Evolutionary conservation across 1,140 invertebrate species (phyloP).

Genomic region (Heliothis virescens): DNA sequence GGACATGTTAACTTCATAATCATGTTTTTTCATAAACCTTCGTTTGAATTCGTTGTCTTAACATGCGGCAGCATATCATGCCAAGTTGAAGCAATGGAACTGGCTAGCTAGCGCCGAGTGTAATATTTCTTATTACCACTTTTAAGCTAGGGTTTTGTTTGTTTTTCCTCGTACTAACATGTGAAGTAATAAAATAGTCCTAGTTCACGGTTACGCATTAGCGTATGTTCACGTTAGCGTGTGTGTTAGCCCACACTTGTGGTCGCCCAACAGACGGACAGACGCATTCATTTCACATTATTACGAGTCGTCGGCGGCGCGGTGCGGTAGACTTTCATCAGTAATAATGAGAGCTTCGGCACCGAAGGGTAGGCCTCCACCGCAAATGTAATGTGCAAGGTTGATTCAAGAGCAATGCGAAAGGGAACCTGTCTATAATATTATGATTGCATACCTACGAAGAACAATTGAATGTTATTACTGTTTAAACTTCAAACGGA

Average conservation of each 20-base stretch:
- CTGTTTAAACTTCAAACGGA: constrained; percentile 28
- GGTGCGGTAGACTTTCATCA: constrained; percentile 67
- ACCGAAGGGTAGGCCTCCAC: constrained; percentile 63
- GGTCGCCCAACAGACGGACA: constrained; percentile 68
- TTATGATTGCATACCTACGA: constrained; percentile 2
- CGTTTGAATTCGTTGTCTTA: too few species aligned
- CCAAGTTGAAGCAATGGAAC: too few species aligned
- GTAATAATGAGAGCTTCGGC: constrained; percentile 68
- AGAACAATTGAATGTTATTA: constrained; percentile 46
- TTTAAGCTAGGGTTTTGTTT: constrained; percentile 9
- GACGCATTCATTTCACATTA: constrained; percentile 76
- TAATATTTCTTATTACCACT: too few species aligned
- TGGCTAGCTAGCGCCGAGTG: too few species aligned
- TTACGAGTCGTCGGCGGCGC: constrained; percentile 63
- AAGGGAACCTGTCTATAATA: constrained; percentile 46
- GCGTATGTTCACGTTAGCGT: constrained; percentile 61
- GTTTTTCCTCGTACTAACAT: constrained; percentile 27
- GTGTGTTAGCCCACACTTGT: constrained; percentile 62
- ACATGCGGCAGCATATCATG: too few species aligned
- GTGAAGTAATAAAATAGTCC: constrained; percentile 56
- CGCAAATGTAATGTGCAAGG: constrained; percentile 64
- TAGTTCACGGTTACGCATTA: constrained; percentile 64
- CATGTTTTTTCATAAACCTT: too few species aligned
- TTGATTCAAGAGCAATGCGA: constrained; percentile 57
- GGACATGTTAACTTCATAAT: too few species aligned